Conservation (phyloP, 2,113 vertebrate genomes). For the Eulemur rufifrons region DNA sequence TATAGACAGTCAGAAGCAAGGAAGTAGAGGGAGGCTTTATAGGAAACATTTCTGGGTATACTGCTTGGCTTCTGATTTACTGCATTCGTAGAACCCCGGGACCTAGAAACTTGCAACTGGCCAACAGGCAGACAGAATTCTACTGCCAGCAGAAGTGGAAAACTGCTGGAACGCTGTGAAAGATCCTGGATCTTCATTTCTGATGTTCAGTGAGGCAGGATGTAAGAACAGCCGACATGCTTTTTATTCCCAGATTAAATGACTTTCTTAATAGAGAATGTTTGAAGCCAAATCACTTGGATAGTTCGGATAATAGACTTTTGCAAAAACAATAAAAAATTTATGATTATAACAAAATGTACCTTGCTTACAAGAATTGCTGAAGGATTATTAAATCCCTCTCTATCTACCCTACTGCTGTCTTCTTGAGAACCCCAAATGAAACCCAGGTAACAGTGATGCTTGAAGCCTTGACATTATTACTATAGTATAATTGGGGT, state of each 20-base stretch:
- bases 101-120: not conserved
- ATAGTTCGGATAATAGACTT: not conserved
- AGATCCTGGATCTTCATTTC: not conserved
- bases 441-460: not conserved
- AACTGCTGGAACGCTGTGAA: not conserved
- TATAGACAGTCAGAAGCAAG: not conserved
- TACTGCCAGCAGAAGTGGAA: not conserved
- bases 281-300: not conserved
- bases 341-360: not conserved
- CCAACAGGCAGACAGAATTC: not conserved
- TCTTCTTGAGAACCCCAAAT: not conserved
- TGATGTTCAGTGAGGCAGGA: not conserved
- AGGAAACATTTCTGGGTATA: not conserved
- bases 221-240: not conserved
- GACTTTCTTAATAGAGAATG: not conserved
- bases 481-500: not conserved
- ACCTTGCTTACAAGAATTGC: not conserved
- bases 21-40: fast-evolving
- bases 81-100: not conserved
- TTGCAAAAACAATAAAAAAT: not conserved
- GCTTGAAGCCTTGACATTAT: not conserved
- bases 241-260: not conserved
- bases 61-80: not conserved
- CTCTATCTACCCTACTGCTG: not conserved
- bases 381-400: not conserved